A percentile compares a stretch with the other conserved stretches of the same genome.
Conservation (phyloP, 2,113 vertebrate genomes). For the Picathartes gymnocephalus region DNA sequence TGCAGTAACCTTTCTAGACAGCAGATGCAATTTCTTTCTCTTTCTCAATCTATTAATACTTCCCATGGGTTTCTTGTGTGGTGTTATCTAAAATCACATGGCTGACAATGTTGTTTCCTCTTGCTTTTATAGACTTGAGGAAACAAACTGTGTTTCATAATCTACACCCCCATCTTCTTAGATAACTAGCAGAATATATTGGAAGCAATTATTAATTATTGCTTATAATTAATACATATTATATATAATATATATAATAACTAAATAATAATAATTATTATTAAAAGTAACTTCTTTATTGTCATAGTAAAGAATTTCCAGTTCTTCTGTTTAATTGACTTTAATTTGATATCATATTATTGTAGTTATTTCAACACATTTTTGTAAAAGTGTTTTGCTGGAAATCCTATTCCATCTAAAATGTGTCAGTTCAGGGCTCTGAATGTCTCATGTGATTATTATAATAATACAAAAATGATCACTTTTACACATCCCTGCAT, state of each 20-base stretch:
- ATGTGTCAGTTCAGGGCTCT: neutral
- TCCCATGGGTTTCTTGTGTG: neutral
- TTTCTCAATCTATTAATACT: neutral
- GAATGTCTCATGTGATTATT: neutral
- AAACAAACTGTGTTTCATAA: neutral
- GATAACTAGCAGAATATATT: neutral
- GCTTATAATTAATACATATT: no score
- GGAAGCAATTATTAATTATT: neutral
- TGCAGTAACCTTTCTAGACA: neutral
- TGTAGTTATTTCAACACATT: neutral
- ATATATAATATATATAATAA: no score
- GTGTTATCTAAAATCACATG: neutral
- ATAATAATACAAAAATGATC: neutral
- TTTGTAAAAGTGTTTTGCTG: neutral
- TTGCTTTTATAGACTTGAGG: neutral
- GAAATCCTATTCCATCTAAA: neutral
- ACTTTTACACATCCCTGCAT: neutral
- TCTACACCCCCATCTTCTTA: neutral
- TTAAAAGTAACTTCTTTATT: neutral
- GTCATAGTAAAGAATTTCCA: neutral
- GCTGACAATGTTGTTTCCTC: neutral
- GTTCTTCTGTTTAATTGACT: neutral
- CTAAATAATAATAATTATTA: no score
- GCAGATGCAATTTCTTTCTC: neutral
- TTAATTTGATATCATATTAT: neutral